Base-by-base conservation (phyloP, 1,140 invertebrate genomes). In the Nautilus pompilius region DNA sequence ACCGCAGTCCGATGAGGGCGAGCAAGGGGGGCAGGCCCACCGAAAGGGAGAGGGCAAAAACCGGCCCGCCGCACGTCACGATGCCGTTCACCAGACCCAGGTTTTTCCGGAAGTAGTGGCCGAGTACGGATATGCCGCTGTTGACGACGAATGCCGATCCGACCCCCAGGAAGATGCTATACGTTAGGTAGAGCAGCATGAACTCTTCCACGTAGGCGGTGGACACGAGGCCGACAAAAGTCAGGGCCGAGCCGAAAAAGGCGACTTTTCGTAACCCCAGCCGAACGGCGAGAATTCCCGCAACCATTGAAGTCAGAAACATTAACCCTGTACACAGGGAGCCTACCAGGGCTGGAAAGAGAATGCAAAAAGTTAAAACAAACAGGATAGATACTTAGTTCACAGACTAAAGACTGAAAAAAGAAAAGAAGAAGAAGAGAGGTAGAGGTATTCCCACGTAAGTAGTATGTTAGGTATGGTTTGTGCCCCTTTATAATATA, bases 81-180 rank as follows among this genome's bases (percentile, higher is more conserved):
- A 95, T 86, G 0, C 93, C 93, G 79, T 94, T 96, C 0, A 93
- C 92, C 46, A 93, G 75, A 6, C 93, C 93, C 65, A 95, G 79
- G 28, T 86, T 87, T 71, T 68, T 65, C 32, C 91, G 90, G 78
- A 94, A 95, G 80, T 95, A 93, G 75, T 94, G 92, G 0, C 92
- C 91, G 24, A 94, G 82, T 59, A 95, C 92, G 1, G 90, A 91
- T 32, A 95, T 77, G 3, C 91, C 93, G 32, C 92, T 92, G 0
- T 91, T 94, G 77, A 95, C 95, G 0, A 91, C 90, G n/a, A 96
- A 81, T 4, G 92, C 92, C 0, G 91, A 90, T 10, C 93, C 93
- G 48, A 91, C 76, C 1, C 93, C 93, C 68, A 91, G 92, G 86
- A 95, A 88, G 10, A 94, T 78, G 2, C 93, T 91, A 74, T 93